Percentiles rank a stretch among this genome's conserved stretches.
Conservation (phyloP, 2,888 invertebrate species). For the Monopis laevigella region DNA sequence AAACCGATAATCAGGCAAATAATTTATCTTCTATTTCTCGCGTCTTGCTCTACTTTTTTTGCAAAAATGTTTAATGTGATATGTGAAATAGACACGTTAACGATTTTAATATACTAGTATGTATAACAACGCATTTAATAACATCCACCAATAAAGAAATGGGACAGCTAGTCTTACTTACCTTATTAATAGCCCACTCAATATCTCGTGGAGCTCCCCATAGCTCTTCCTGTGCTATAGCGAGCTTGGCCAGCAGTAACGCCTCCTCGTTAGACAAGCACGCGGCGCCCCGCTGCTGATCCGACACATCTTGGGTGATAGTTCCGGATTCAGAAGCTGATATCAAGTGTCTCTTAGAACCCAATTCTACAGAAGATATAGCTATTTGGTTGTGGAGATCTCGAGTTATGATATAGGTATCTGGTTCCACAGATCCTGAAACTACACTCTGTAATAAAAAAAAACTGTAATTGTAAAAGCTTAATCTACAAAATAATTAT, state of each 20-base stretch:
- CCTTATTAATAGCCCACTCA: slow-evolving; percentile 79
- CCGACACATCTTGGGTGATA: slow-evolving; percentile 43
- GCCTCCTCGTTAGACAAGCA: slow-evolving; percentile 67
- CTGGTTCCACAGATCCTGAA: slow-evolving; percentile 80
- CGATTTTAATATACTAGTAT: no score
- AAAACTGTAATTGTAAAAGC: no score
- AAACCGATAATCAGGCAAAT: no score
- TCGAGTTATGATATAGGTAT: slow-evolving; percentile 71
- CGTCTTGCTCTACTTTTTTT: no score
- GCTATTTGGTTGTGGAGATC: slow-evolving; percentile 48
- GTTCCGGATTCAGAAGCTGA: slow-evolving; percentile 49
- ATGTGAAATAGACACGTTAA: no score
- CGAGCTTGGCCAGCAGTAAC: slow-evolving; percentile 64
- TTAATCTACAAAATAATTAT: no score
- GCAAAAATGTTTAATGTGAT: no score
- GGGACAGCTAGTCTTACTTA: no score
- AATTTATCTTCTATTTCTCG: no score
- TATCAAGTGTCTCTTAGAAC: slow-evolving; percentile 63
- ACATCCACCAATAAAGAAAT: no score
- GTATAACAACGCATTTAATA: no score
- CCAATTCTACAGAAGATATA: slow-evolving; percentile 52
- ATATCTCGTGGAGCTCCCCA: slow-evolving; percentile 80
- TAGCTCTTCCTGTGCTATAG: slow-evolving; percentile 68
- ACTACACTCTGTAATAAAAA: slow-evolving; percentile 79
- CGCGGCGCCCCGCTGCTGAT: slow-evolving; percentile 39